These are phyloP conservation scores for Pelosia muscerda DNA, from an alignment of 2,888 invertebrate species.

Conservation along the genomic window DNA sequence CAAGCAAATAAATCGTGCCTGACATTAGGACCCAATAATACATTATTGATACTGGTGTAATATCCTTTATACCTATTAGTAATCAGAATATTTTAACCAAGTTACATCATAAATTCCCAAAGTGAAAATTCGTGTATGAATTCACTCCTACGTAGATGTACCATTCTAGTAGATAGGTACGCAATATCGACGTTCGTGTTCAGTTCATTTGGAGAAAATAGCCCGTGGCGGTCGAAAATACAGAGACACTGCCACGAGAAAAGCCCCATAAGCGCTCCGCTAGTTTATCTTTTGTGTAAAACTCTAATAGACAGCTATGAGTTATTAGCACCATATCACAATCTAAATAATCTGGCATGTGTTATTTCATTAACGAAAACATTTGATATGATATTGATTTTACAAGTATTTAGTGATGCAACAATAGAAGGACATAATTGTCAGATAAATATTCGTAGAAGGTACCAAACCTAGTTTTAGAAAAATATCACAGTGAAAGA, in stretches of 20 bases:
- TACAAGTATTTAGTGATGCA: not conserved
- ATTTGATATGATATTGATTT: not conserved
- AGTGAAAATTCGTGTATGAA: not conserved
- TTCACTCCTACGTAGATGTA: not conserved
- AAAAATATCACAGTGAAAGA: not conserved
- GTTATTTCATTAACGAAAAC: not conserved
- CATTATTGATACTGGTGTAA: too few species aligned
- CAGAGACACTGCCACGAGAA: not conserved
- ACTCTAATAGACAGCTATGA: not conserved
- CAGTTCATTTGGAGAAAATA: not conserved
- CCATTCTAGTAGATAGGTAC: too few species aligned
- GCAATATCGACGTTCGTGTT: not conserved
- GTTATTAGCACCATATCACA: too few species aligned
- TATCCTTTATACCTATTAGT: too few species aligned
- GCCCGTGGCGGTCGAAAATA: conserved; percentile 1
- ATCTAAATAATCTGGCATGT: not conserved
- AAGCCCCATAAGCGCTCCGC: not conserved
- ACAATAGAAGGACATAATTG: not conserved
- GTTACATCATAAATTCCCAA: not conserved
- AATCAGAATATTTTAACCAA: too few species aligned
- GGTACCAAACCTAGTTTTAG: not conserved
- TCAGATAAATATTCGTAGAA: not conserved
- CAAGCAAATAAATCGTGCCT: too few species aligned
- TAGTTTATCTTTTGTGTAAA: not conserved
- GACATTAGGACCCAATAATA: too few species aligned